A percentile compares a stretch with the other conserved stretches of the same genome.
phyloP scores from a whole-genome alignment of 2,113 vertebrate genomes.

The Taurulus bubalis region DNA sequence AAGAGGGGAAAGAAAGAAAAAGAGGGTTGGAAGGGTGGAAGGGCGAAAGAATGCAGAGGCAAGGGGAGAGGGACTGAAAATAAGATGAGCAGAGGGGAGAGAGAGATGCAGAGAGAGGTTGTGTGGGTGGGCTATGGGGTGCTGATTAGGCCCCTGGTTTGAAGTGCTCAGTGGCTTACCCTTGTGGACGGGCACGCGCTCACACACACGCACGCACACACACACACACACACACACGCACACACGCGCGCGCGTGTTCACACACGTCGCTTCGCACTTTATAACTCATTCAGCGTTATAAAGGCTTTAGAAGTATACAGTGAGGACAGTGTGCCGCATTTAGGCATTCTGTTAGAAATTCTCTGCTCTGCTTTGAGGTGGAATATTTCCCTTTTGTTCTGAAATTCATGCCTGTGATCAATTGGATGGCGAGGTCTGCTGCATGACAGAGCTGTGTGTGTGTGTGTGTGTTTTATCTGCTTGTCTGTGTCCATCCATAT shows the following conservation, averaged over 20 bases:
- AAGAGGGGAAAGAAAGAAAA: constrained; percentile 23
- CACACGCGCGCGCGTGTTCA: constrained; percentile 35
- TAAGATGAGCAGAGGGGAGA: constrained; percentile 57
- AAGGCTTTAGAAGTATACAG: constrained; percentile 67
- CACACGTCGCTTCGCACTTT: constrained; percentile 47
- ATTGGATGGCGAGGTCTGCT: constrained; percentile 50
- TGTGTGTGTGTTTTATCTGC: constrained; percentile 39
- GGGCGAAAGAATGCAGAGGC: constrained; percentile 33
- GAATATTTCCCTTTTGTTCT: constrained; percentile 77
- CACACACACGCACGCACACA: constrained; percentile 22
- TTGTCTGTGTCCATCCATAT: constrained; percentile 26
- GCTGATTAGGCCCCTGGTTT: constrained; percentile 80
- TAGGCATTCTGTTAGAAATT: constrained; percentile 76
- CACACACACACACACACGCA: constrained; percentile 32
- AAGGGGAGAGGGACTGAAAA: constrained; percentile 51
- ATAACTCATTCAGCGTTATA: constrained; percentile 63
- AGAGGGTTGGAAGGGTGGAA: constrained; percentile 9
- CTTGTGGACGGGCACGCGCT: constrained; percentile 34
- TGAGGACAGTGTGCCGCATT: constrained; percentile 68
- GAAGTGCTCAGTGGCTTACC: constrained; percentile 71
- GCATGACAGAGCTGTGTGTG: constrained; percentile 59
- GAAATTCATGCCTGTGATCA: constrained; percentile 72
- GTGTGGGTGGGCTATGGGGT: constrained; percentile 76
- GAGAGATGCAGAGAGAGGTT: constrained; percentile 58
- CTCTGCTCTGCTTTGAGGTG: constrained; percentile 65